Evolutionary conservation across 2,888 invertebrate genomes (phyloP), one percentile per base, ranked within the genome.

Genomic region (Periphyllus acericola): DNA sequence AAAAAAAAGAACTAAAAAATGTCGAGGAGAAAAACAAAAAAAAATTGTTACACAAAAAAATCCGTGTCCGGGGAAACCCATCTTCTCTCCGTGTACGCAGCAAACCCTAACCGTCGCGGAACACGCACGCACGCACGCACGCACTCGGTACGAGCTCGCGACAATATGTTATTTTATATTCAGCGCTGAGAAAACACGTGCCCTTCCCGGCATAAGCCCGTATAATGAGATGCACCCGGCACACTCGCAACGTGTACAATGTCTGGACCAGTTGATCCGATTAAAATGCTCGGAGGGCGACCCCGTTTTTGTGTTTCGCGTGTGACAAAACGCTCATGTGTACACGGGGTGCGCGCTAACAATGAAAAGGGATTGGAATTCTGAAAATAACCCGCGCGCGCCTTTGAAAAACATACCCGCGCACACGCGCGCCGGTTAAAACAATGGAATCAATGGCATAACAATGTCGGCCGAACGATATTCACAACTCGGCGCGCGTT

Each of bases 401-500:
- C 82, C 66, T 82, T 82, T 82, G 34, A 88, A 88, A 88, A 68
- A 68, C 68, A 68, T 25, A 66, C 66, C 3, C 66, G 1, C 66
- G 1, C 55, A 87, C 55, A 81, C 52, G 25, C 87, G 8, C 52
- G 60, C 14, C 66, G 66, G 66, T n/a, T 29, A 72, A 34, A 52
- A 79, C 79, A 79, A 79, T 71, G 79, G 46, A 29, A 72, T 66
- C 40, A 68, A 40, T 36, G 19, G 29, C 46, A 11, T 46, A 21
- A 82, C 68, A 34, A 46, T 68, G 60, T 81, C 81, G 3, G 36
- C 17, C 66, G n/a, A 66, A 46, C 21, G n/a, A 34, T 68, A 66
- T 68, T 76, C 75, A 55, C 46, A 68, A 91, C 90, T 46, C 75
- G 40, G 3, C 25, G n/a, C 32, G 36, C 75, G n/a, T n/a, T 32